Evolutionary conservation across 2,888 invertebrate genomes (phyloP).

Genomic region (Phytoseiulus persimilis): DNA sequence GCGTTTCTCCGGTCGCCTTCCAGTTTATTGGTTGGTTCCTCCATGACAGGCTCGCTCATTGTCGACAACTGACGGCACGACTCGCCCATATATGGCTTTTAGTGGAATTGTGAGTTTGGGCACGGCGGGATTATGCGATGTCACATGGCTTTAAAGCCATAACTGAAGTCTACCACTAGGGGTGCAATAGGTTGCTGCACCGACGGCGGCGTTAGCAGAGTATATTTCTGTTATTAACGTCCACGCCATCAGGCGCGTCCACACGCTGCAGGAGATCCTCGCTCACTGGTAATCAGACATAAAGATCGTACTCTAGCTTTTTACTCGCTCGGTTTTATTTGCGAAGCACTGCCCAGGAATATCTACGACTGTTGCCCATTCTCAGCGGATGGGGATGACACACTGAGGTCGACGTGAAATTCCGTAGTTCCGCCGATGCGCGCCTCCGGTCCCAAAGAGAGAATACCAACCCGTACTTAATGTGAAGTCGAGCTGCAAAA

Average conservation of each 20-base stretch:
- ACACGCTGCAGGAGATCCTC: background rate
- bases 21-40: background rate
- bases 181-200: background rate
- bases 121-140: background rate
- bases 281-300: background rate
- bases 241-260: background rate
- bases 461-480: background rate
- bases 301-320: background rate
- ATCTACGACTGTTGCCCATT: background rate
- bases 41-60: background rate
- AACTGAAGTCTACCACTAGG: background rate
- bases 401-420: too few species aligned
- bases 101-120: background rate
- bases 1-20: background rate
- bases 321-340: background rate
- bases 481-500: background rate
- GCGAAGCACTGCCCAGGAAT: background rate
- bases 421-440: background rate
- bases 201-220: background rate
- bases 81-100: background rate
- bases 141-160: background rate
- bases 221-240: background rate
- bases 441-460: background rate
- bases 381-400: background rate
- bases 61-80: background rate